Percentiles rank a stretch among this genome's conserved stretches.
phyloP scores from a whole-genome alignment of 1,140 invertebrate genomes.

The Teleopsis dalmanni region DNA sequence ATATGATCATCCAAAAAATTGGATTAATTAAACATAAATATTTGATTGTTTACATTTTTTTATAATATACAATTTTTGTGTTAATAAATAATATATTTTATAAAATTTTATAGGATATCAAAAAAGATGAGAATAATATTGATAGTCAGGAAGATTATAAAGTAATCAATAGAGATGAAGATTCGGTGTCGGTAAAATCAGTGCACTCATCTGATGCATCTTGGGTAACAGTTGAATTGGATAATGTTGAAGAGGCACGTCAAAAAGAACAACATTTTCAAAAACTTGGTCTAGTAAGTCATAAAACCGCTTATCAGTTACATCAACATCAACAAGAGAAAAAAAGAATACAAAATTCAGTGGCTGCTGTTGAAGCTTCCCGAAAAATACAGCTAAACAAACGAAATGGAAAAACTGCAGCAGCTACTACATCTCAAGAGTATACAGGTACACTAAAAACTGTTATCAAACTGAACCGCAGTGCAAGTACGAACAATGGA shows the following conservation, averaged over 20 bases:
- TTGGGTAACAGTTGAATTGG: slow-evolving; percentile 10
- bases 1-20: too few species aligned
- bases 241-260: slow-evolving; percentile 22
- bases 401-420: slow-evolving; percentile 12
- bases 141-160: not conserved
- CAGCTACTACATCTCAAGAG: slow-evolving; percentile 30
- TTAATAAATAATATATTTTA: too few species aligned
- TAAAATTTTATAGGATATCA: too few species aligned
- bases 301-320: slow-evolving; percentile 54
- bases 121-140: not conserved
- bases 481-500: slow-evolving; percentile 26
- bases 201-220: slow-evolving; percentile 12
- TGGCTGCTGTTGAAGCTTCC: slow-evolving; percentile 24
- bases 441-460: slow-evolving; percentile 72
- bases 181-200: slow-evolving; percentile 10
- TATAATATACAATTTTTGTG: too few species aligned
- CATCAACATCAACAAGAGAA: too few species aligned
- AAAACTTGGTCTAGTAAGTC: slow-evolving; percentile 56
- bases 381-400: slow-evolving; percentile 23
- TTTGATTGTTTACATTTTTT: too few species aligned
- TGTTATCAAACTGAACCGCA: slow-evolving; percentile 63
- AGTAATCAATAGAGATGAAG: slow-evolving; percentile 6
- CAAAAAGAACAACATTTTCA: slow-evolving; percentile 57
- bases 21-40: too few species aligned
- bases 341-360: slow-evolving; percentile 41